A percentile compares a stretch with the other conserved stretches of the same genome.
Evolutionary conservation across 2,113 vertebrate genomes (phyloP).

Genomic region (Epinephelus lanceolatus): DNA sequence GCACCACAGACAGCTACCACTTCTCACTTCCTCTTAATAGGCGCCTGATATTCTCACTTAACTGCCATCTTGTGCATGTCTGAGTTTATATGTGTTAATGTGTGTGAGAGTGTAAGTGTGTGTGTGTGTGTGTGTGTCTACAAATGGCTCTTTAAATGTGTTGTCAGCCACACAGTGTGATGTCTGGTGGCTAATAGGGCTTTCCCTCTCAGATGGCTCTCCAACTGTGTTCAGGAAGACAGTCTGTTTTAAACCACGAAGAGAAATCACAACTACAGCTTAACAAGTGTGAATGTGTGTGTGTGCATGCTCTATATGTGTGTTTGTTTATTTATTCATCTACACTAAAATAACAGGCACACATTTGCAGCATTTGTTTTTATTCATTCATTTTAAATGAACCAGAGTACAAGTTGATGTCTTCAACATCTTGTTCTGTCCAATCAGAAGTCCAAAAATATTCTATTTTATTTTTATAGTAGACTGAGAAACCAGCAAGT

Average conservation of each 20-base stretch:
- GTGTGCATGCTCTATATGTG: not conserved
- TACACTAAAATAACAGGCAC: not conserved
- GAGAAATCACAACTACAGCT: not conserved
- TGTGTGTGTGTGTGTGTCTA: not conserved
- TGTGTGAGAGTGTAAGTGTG: not conserved
- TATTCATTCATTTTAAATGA: not conserved
- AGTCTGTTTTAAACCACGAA: slow-evolving; percentile 2
- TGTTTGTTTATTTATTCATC: not conserved
- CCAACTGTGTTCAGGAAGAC: slow-evolving; percentile 37
- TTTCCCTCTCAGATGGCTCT: slow-evolving; percentile 37
- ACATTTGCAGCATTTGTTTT: not conserved
- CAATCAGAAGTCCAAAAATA: not conserved
- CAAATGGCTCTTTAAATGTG: slow-evolving; percentile 32
- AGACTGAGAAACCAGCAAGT: too few relatives aligned
- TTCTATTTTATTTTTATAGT: not conserved
- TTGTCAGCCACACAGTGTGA: slow-evolving; percentile 48
- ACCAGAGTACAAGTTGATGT: too few relatives aligned
- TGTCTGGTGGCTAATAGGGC: slow-evolving; percentile 29
- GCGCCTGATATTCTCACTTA: slow-evolving; percentile 22
- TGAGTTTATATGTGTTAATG: not conserved
- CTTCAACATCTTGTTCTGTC: not conserved
- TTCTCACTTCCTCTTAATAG: slow-evolving; percentile 44
- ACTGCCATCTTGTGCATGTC: slow-evolving; percentile 17
- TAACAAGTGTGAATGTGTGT: not conserved
- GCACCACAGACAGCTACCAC: slow-evolving; percentile 6